phyloP scores from a whole-genome alignment of 1,140 invertebrate genomes.

The Leguminivora glycinivorella region DNA sequence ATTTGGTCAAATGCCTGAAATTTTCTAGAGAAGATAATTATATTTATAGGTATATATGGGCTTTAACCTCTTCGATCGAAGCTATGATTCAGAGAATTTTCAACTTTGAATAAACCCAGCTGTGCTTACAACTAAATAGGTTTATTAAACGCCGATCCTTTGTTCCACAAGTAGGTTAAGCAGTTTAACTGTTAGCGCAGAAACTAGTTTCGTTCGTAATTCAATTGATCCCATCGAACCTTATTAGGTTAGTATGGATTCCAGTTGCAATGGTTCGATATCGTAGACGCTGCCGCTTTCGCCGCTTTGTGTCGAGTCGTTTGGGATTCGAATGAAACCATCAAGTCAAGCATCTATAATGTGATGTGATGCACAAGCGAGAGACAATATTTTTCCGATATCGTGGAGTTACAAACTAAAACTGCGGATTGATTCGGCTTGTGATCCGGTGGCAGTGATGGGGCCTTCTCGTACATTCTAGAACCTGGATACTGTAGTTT shows the following conservation, averaged over 20 bases:
- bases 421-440: too few relatives aligned
- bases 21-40: too few relatives aligned
- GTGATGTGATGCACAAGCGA: too few relatives aligned
- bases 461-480: too few relatives aligned
- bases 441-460: too few relatives aligned
- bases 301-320: neutral
- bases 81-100: neutral
- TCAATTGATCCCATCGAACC: conserved; percentile 39
- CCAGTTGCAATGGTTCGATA: conserved; percentile 25
- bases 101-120: neutral
- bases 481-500: too few relatives aligned
- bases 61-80: neutral
- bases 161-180: conserved; percentile 30
- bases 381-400: too few relatives aligned
- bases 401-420: too few relatives aligned
- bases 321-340: too few relatives aligned
- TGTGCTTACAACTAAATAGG: neutral
- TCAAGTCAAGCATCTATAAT: too few relatives aligned
- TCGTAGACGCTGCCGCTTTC: neutral
- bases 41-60: too few relatives aligned
- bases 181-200: conserved; percentile 20
- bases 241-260: conserved; percentile 39
- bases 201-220: conserved; percentile 29
- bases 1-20: too few relatives aligned
- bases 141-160: conserved; percentile 35